A percentile compares a stretch with the other conserved stretches of the same genome.
Conservation (phyloP, 2,113 vertebrate genomes). For the Harpagus bidentatus region DNA sequence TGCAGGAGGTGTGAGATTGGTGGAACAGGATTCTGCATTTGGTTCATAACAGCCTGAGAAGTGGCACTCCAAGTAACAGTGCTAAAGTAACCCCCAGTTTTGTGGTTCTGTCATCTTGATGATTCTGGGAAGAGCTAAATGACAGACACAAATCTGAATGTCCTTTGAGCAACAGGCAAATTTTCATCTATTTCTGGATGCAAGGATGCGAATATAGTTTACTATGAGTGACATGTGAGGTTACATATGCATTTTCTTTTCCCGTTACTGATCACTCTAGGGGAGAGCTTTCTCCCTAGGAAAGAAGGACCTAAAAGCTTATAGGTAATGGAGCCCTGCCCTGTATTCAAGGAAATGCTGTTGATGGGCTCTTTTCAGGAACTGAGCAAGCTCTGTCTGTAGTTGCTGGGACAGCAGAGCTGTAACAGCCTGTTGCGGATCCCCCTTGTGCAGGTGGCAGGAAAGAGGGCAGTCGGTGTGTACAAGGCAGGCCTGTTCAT, state of each 20-base stretch:
- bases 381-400: background rate
- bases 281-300: background rate
- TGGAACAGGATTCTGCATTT: background rate
- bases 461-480: background rate
- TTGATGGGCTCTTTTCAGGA: background rate
- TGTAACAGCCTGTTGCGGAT: background rate
- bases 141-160: background rate
- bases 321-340: background rate
- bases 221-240: background rate
- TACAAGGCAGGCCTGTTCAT: background rate
- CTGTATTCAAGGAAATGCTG: background rate
- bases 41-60: background rate
- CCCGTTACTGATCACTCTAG: rapidly evolving
- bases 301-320: background rate
- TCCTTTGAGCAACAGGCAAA: background rate
- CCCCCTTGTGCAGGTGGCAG: background rate
- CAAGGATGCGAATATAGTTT: background rate
- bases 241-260: rapidly evolving
- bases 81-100: background rate
- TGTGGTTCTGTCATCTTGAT: background rate
- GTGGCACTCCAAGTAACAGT: background rate
- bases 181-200: background rate
- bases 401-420: background rate
- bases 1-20: background rate
- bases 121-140: background rate